Evolutionary conservation across 2,888 invertebrate species (phyloP).

Genomic region (Iselma pallidipennis): DNA sequence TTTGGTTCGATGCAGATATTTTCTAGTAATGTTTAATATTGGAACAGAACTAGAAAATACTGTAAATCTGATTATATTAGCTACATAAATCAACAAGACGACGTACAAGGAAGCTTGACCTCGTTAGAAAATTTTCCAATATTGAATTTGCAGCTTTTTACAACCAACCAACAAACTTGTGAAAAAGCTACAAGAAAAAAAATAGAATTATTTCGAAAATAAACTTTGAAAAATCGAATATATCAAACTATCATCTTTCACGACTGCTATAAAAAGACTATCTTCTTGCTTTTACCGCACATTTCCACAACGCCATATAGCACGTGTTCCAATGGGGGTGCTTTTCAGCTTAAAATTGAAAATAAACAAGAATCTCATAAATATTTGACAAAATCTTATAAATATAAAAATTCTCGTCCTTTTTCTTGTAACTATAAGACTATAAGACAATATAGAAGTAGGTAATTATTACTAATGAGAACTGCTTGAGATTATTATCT

Average conservation of each 20-base stretch:
- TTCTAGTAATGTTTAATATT: not conserved
- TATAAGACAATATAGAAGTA: too few relatives aligned
- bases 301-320: not conserved
- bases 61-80: not conserved
- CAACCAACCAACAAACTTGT: too few relatives aligned
- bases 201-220: too few relatives aligned
- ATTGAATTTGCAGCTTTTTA: not conserved
- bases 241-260: not conserved
- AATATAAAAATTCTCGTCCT: too few relatives aligned
- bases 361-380: not conserved
- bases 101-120: not conserved
- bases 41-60: not conserved
- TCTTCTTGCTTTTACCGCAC: not conserved
- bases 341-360: not conserved
- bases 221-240: not conserved
- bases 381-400: too few relatives aligned
- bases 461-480: too few relatives aligned
- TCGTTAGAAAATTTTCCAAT: not conserved
- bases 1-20: not conserved
- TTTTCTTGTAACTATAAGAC: too few relatives aligned
- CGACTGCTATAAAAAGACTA: not conserved
- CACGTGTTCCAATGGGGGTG: not conserved
- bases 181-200: too few relatives aligned
- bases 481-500: not conserved
- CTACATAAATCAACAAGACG: not conserved